Conservation (phyloP, 2,888 invertebrate genomes). For the Andrena minutula region DNA sequence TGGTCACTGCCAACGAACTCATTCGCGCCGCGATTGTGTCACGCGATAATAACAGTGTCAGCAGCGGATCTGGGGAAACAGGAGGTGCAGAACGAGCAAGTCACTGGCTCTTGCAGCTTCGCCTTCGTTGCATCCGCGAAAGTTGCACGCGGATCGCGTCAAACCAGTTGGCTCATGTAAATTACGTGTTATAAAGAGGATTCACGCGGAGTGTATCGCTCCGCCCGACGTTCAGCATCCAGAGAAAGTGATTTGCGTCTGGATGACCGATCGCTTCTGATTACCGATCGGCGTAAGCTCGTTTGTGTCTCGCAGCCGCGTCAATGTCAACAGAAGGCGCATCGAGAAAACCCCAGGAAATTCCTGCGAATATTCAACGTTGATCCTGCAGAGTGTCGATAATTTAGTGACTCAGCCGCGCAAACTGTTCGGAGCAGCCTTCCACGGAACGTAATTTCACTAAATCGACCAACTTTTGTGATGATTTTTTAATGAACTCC, state of each 20-base stretch:
- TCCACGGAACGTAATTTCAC: not conserved
- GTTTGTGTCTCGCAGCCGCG: not conserved
- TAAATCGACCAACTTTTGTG: not conserved
- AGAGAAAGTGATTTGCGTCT: conserved; percentile 61
- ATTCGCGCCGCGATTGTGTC: conserved; percentile 14
- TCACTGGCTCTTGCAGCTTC: conserved; percentile 14
- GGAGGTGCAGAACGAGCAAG: not conserved
- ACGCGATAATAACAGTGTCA: conserved; percentile 32
- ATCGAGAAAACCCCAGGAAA: not conserved
- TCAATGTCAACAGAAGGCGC: not conserved
- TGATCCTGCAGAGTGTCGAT: not conserved
- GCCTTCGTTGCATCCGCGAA: conserved; percentile 27
- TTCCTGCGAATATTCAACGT: not conserved
- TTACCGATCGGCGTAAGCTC: conserved; percentile 7
- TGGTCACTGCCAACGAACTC: not conserved
- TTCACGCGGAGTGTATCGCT: conserved; percentile 10
- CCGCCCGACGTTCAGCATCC: conserved; percentile 30
- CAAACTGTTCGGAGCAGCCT: not conserved
- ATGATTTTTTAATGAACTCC: not conserved
- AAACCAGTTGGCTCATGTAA: conserved; percentile 47
- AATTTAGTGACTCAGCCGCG: not conserved
- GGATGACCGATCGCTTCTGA: conserved; percentile 36
- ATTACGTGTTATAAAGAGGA: conserved; percentile 42
- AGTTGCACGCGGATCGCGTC: conserved; percentile 29
- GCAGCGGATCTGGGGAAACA: conserved; percentile 7